Conservation (phyloP, 2,888 invertebrate species). For the Pegoplata infirma region DNA sequence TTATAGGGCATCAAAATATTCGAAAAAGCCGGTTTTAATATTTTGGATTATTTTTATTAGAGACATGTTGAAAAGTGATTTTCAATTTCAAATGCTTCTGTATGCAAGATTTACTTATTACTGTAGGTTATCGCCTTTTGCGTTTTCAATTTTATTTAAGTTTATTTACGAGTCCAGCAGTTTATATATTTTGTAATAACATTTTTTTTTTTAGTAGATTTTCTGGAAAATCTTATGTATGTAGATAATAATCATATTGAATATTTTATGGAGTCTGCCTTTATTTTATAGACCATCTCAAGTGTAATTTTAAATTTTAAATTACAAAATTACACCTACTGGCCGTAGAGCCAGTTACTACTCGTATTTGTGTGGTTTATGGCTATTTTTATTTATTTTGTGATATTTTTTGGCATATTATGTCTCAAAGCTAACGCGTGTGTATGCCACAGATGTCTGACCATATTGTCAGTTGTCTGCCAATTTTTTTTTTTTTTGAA, state of each 20-base stretch:
- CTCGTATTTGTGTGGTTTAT: too few species aligned
- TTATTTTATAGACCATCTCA: not conserved
- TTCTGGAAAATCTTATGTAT: not conserved
- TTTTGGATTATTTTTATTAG: too few species aligned
- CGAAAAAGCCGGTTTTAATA: too few species aligned
- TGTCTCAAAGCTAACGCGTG: slow-evolving; percentile 43
- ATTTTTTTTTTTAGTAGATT: not conserved
- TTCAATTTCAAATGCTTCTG: slow-evolving; percentile 34
- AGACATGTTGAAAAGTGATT: slow-evolving; percentile 17
- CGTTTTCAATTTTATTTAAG: not conserved
- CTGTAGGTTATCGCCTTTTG: not conserved
- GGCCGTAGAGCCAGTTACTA: slow-evolving; percentile 6
- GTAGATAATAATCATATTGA: too few species aligned
- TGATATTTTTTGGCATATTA: slow-evolving; percentile 40
- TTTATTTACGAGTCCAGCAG: not conserved
- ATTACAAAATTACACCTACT: slow-evolving; percentile 50
- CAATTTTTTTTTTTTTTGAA: slow-evolving; percentile 16
- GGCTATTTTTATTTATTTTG: not conserved
- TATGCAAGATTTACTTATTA: not conserved
- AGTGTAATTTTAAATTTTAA: slow-evolving; percentile 3
- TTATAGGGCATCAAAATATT: too few species aligned
- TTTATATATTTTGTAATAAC: not conserved
- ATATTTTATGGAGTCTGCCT: not conserved
- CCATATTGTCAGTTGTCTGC: slow-evolving; percentile 7
- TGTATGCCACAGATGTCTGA: slow-evolving; percentile 51